phyloP scores from a whole-genome alignment of 2,888 invertebrate species.

The Antheraea yamamai region DNA sequence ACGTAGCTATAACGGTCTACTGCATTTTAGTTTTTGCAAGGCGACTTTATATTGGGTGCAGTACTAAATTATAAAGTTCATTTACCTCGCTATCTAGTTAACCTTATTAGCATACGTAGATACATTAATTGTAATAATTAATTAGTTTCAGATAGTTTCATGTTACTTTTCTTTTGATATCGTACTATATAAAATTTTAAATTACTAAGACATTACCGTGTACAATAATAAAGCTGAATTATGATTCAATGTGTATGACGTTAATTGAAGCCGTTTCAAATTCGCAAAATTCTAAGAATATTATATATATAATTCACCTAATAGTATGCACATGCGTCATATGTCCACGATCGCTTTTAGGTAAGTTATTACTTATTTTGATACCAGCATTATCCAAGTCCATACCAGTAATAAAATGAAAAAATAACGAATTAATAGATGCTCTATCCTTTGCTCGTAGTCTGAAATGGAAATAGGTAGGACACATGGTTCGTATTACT shows the following conservation, averaged over 20 bases:
- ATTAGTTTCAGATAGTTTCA: slow-evolving; percentile 15
- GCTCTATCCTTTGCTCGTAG: too few relatives aligned
- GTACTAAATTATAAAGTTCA: slow-evolving; percentile 23
- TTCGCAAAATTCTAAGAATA: background rate
- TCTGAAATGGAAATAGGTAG: too few relatives aligned
- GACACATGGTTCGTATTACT: too few relatives aligned
- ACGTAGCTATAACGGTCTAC: slow-evolving; percentile 24
- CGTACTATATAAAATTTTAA: slow-evolving; percentile 38
- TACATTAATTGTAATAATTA: slow-evolving; percentile 24
- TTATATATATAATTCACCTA: background rate
- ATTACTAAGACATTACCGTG: slow-evolving; percentile 42
- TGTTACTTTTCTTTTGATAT: slow-evolving; percentile 31
- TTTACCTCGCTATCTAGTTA: slow-evolving; percentile 21
- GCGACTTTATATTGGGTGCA: slow-evolving; percentile 23
- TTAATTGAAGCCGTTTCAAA: background rate
- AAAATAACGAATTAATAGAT: too few relatives aligned
- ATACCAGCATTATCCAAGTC: too few relatives aligned
- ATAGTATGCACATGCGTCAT: background rate
- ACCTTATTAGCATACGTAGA: slow-evolving; percentile 14
- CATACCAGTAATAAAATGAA: too few relatives aligned
- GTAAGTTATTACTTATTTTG: too few relatives aligned
- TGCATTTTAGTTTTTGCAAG: slow-evolving; percentile 24
- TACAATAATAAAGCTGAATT: slow-evolving; percentile 52
- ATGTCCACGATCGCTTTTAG: background rate
- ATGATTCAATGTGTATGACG: slow-evolving; percentile 41